Percentiles rank a stretch among this genome's conserved stretches.
Conservation (phyloP, 2,888 invertebrate species). For the Cephus runcator region DNA sequence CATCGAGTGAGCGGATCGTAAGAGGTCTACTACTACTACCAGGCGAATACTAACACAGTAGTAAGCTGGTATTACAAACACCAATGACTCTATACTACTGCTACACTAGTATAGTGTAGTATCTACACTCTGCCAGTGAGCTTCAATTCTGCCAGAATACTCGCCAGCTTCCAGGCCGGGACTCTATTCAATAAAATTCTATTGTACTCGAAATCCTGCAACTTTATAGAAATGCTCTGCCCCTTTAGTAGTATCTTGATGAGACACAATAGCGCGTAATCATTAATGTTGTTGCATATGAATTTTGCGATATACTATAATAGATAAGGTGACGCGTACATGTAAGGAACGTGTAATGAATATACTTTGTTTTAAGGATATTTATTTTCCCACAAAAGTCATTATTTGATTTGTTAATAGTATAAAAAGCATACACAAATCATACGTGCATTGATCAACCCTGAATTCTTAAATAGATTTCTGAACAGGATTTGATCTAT, state of each 20-base stretch:
- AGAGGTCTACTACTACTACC: conserved; percentile 42
- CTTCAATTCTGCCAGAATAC: background rate
- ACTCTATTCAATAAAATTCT: conserved; percentile 34
- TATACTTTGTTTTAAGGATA: background rate
- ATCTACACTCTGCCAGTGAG: background rate
- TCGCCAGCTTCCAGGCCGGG: conserved; percentile 11
- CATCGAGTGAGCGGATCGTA: conserved; percentile 57
- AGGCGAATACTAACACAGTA: background rate
- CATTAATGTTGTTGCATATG: conserved; percentile 20
- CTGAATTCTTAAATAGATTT: background rate
- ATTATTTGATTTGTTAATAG: background rate
- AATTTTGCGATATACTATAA: background rate
- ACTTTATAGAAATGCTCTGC: conserved; percentile 31
- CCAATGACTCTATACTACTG: background rate
- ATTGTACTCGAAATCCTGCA: conserved; percentile 43
- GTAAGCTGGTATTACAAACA: background rate
- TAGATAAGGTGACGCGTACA: too few species aligned
- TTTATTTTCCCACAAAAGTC: background rate
- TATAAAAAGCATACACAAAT: background rate
- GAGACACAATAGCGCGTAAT: conserved; percentile 36
- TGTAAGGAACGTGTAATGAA: background rate
- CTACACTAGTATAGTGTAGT: background rate
- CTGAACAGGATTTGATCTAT: background rate
- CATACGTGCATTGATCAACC: background rate
- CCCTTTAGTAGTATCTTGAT: conserved; percentile 32